Base-by-base conservation (phyloP, 2,113 vertebrate genomes). In the Ctenodactylus gundi region DNA sequence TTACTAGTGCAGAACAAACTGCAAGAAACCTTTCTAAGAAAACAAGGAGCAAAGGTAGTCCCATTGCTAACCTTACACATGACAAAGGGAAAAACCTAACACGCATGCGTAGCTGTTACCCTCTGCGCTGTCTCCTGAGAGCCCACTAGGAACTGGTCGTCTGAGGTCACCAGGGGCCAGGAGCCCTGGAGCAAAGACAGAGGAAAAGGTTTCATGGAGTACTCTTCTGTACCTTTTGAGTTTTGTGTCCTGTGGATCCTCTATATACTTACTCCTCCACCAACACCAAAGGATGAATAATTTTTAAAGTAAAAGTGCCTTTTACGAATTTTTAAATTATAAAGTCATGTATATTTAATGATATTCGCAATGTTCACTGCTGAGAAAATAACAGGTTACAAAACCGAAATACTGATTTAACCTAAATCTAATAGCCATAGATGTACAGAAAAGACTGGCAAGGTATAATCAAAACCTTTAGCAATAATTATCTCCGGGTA, bases 381-480 rank as follows among this genome's bases (percentile, higher is more conserved):
- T 90, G 31, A 92, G 68, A 49, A 92, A 93, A 92, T 75, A 87
- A 87, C 3, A 95, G 36, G 72, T 60, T 88, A 94, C 80, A 80
- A 91, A 87, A 57, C 18, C 88, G 36, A 90, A 95, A 83, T 60
- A 21, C 75, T 68, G n/a, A 55, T 64, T 55, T 72, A 90, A 90
- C 80, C 23, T n/a, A 81, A 91, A 85, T 83, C 72, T 62, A 92
- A 58, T 68, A 88, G 94, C 46, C 55, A 39, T 58, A 49, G 36
- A 41, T 75, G n/a, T 58, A 86, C 20, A n/a, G 15, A 11, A 58
- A 77, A 82, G 27, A 18, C 58, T 72, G 7, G 21, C 11, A 94
- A 36, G 31, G 10, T 91, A 86, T 55, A 87, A 92, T 75, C 64
- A 87, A 86, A 89, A 72, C 34, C 13, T 49, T 75, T 92, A 90